phyloP scores from a whole-genome alignment of 1,140 invertebrate species.

The Pomphorhynchus laevis region DNA sequence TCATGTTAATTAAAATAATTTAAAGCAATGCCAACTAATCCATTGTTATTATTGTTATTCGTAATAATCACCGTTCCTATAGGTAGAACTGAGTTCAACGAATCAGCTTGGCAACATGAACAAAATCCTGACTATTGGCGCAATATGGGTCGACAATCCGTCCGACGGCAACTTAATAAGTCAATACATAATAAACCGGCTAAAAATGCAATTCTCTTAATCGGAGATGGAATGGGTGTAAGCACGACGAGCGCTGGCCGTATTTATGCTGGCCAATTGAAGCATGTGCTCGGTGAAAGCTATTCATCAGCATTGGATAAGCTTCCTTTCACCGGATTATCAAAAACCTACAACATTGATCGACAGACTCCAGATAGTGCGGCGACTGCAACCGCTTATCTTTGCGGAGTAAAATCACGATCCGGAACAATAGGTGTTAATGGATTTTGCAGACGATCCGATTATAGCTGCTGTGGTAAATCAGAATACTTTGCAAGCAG shows the following conservation, averaged over 20 bases:
- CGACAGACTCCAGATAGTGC: slow-evolving; percentile 56
- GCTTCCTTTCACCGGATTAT: slow-evolving; percentile 10
- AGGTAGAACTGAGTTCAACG: not conserved
- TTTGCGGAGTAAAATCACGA: slow-evolving; percentile 47
- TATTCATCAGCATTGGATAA: not conserved
- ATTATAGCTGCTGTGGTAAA: slow-evolving; percentile 2
- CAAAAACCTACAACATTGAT: slow-evolving; percentile 39
- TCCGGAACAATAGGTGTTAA: slow-evolving; percentile 38
- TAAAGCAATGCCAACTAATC: no score
- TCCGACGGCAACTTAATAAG: not conserved
- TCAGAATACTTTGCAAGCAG: not conserved
- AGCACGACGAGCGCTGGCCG: slow-evolving; percentile 47
- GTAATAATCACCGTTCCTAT: no score
- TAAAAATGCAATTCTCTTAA: slow-evolving; percentile 53
- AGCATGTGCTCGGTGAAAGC: slow-evolving; percentile 29
- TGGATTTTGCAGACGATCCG: slow-evolving; percentile 14
- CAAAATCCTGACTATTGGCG: not conserved
- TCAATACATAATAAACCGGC: slow-evolving; percentile 23
- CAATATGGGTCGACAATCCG: not conserved
- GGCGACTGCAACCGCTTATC: slow-evolving; percentile 45
- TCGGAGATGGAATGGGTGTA: slow-evolving; percentile 69
- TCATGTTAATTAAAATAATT: no score
- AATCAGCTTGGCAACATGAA: not conserved
- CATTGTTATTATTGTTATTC: no score
- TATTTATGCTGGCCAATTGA: slow-evolving; percentile 29